Conservation (phyloP, 2,113 vertebrate species). For the Prionailurus bengalensis region DNA sequence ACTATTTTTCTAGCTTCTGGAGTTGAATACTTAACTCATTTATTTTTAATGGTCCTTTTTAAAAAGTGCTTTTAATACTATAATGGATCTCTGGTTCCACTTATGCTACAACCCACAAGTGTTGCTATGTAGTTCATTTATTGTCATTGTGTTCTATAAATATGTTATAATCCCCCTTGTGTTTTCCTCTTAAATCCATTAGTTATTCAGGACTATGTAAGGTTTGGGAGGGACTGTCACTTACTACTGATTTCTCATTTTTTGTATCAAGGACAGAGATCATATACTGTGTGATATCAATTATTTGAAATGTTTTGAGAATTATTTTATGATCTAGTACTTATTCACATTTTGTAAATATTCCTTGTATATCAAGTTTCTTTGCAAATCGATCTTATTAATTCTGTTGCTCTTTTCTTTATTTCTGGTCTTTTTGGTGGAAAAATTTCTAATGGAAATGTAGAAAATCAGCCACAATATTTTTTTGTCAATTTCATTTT, state of each 20-base stretch:
- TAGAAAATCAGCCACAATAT: neutral
- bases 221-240: neutral
- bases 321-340: constrained; percentile 1
- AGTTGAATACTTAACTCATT: constrained; percentile 56
- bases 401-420: neutral
- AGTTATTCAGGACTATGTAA: constrained; percentile 39
- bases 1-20: constrained; percentile 32
- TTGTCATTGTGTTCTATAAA: constrained; percentile 58
- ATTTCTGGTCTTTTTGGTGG: neutral
- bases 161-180: constrained; percentile 68
- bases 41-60: constrained; percentile 65
- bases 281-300: neutral
- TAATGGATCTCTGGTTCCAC: constrained; percentile 28
- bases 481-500: neutral
- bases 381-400: neutral
- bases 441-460: neutral
- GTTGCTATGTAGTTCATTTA: constrained; percentile 24
- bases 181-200: constrained; percentile 48
- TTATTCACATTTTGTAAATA: neutral
- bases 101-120: neutral
- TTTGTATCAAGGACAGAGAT: neutral
- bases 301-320: constrained; percentile 24
- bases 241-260: constrained; percentile 29
- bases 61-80: constrained; percentile 52
- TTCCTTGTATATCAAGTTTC: neutral